Evolutionary conservation across 2,888 invertebrate species (phyloP), one percentile per base, ranked within the genome.

Genomic region (Diploptera punctata): DNA sequence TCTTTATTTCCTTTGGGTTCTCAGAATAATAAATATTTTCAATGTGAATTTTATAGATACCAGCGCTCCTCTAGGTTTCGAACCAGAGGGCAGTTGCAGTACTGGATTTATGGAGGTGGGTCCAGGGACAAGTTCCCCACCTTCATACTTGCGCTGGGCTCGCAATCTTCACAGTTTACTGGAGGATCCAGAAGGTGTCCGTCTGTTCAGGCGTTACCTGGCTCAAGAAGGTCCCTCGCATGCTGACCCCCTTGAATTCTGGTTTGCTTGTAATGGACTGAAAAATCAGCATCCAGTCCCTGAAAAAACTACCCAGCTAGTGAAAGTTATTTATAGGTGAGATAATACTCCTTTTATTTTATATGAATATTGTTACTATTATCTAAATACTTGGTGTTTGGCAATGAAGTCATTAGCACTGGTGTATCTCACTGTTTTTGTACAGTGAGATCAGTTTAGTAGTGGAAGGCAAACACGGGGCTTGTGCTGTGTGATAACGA

Each of bases 241-340:
- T 84, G 90, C 91, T 78, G 92, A 93, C 84, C 89, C 93, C 70
- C 89, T 95, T 80, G 91, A 93, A 84, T 98, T 98, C 86, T 97
- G 95, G 91, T 97, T 97, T 86, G 97, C 97, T 68, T 95, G 95
- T 84, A 93, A 94, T 82, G 93, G 95, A 70, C 88, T 94, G 78
- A 91, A 93, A 79, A 91, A 93, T 83, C 86, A 87, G 81, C 24
- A 57, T 5, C 33, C 5, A 33, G 91, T 92, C 82, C 90, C 90
- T 1, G 92, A 92, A 80, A 88, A 87, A 79, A 87, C 90, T 70
- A 87, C 87, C 78, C 89, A 90, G 81, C 89, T 96, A 81, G 92
- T 95, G 81, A 93, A 93, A 83, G 91, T 91, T 80, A 93, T 94
- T 81, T 92, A 93, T 86, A 92, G 91, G 92, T 67, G 5, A 52